Conservation (phyloP, 1,140 invertebrate species). For the Drosophila truncata region DNA sequence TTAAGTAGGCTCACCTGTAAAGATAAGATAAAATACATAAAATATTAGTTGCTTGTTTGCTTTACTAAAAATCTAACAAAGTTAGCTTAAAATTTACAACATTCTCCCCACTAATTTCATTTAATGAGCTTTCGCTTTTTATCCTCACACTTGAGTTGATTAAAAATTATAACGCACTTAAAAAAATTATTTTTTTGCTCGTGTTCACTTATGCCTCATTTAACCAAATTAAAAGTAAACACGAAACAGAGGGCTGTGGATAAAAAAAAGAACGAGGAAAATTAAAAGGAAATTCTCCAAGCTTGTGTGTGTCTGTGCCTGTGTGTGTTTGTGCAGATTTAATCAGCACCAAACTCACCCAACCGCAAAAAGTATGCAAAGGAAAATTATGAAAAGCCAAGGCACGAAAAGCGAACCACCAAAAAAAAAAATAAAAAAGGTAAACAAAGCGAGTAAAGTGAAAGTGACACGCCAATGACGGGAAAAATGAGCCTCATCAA, state of each 20-base stretch:
- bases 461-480: slow-evolving; percentile 71
- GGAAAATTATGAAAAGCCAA: slow-evolving; percentile 62
- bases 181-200: slow-evolving; percentile 54
- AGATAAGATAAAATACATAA: slow-evolving; percentile 25
- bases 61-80: slow-evolving; percentile 2
- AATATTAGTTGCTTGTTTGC: slow-evolving; percentile 23
- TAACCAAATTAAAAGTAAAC: slow-evolving; percentile 84
- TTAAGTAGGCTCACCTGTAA: slow-evolving; percentile 56
- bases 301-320: slow-evolving; percentile 11
- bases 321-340: slow-evolving; percentile 55
- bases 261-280: slow-evolving; percentile 37
- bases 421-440: slow-evolving; percentile 31
- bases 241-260: slow-evolving; percentile 46
- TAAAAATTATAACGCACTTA: slow-evolving; percentile 80
- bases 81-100: neutral
- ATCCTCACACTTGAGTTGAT: slow-evolving; percentile 56
- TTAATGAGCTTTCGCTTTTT: slow-evolving; percentile 12
- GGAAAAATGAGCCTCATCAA: slow-evolving; percentile 48
- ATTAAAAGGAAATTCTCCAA: slow-evolving; percentile 57
- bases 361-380: slow-evolving; percentile 77
- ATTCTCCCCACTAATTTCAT: neutral
- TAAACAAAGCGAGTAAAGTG: slow-evolving; percentile 62
- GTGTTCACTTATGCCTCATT: slow-evolving; percentile 80
- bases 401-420: slow-evolving; percentile 3
- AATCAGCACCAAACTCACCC: slow-evolving; percentile 60